Base-by-base conservation (phyloP, 2,888 invertebrate species). In the Platerodrilus igneus region DNA sequence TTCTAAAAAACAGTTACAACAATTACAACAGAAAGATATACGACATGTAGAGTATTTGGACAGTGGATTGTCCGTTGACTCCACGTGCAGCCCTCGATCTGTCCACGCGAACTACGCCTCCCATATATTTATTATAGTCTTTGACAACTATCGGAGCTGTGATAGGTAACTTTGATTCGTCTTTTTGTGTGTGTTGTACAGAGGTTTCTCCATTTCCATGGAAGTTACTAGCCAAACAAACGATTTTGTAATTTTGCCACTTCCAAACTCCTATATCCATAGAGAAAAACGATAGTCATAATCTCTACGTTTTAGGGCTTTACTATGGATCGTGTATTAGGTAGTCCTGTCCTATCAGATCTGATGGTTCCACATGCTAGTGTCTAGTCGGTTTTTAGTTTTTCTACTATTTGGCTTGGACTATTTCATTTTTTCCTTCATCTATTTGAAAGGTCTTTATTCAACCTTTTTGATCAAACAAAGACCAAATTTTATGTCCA, bases 311-410 rank as follows among this genome's bases (percentile, higher is more conserved):
- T 20, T 28, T n/a, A 36, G 25, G 3, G 7, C 4, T 33, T 23
- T 33, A 6, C 17, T 23, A 2, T 14, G 1, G 3, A 13, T 13
- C 13, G 32, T n/a, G 17, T 33, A n/a, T 17, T 14, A 1, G 41
- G 42, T 2, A 41, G 6, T 13, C 35, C 29, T 29, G 38, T 38
- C 6, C 37, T 25, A 11, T 38, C 35, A 5, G 10, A 19, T 8
- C 28, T 5, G n/a, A 41, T 42, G 2, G 45, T 45, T 8, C 45
- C 47, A 37, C 42, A 45, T 2, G 47, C 47, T 6, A 42, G 15
- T 4, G 37, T 39, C 5, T 39, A 29, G 45, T 37, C 15, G 18
- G 7, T 33, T 40, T 41, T 16, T 47, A 28, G 11, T 34, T 34
- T 13, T 50, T 47, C 3, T n/a, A n/a, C n/a, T n/a, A n/a, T n/a